Evolutionary conservation across 1,140 invertebrate species (phyloP).

Genomic region (Euura lappo): DNA sequence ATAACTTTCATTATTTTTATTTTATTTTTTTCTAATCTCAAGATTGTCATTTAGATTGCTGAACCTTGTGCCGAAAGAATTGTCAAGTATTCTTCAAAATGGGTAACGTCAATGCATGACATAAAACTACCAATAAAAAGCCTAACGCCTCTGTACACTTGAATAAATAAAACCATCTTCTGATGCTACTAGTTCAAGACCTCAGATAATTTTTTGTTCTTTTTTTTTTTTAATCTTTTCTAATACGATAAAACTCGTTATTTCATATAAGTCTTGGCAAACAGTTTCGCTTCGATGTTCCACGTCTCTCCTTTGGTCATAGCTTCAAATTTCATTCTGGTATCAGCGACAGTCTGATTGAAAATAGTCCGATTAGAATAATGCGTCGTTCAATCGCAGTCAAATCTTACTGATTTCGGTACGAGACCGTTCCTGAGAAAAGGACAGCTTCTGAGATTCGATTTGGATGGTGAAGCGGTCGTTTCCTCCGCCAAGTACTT

Average conservation of each 20-base stretch:
- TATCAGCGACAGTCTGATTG: neutral
- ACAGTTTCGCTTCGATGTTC: neutral
- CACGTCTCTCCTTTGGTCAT: neutral
- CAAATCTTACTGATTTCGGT: conserved; percentile 47
- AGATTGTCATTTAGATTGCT: no score
- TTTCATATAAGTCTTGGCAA: no score
- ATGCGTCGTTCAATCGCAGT: conserved; percentile 26
- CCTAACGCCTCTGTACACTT: neutral
- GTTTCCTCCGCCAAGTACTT: neutral
- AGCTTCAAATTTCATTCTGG: neutral
- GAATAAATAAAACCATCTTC: neutral
- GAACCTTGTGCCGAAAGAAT: no score
- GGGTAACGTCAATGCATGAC: no score
- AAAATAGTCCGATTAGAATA: conserved; percentile 7
- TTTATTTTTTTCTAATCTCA: no score
- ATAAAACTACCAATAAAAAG: neutral
- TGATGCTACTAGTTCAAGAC: neutral
- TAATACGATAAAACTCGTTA: no score
- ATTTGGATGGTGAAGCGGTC: conserved; percentile 29
- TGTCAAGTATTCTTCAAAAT: no score
- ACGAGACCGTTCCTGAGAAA: conserved; percentile 34
- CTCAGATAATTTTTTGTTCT: neutral
- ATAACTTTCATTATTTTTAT: no score
- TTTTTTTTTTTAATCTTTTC: neutral
- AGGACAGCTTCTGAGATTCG: conserved; percentile 31